Base-by-base conservation (phyloP, 2,888 invertebrate genomes). In the Drosophila nr. fundita region DNA sequence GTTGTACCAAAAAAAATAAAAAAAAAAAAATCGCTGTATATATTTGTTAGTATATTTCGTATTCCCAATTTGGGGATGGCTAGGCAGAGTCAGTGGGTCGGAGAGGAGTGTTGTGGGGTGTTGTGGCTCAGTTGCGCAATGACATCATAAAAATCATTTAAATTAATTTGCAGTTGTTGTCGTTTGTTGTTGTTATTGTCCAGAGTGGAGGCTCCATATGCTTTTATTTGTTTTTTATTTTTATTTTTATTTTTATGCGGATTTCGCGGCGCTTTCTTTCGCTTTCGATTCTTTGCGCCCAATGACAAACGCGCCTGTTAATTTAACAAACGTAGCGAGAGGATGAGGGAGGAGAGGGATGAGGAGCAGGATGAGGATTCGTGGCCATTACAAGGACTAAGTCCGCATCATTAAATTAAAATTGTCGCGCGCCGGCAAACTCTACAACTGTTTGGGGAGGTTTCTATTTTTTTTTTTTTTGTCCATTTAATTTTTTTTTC, bases 381-480 rank as follows among this genome's bases (percentile, higher is more conserved):
- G 58, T 69, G 83, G 80, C 90, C 90, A 84, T 89, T 89, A 90
- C 90, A 87, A 83, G 89, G 88, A 88, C 90, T 83, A 89, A 90
- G 89, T 90, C 91, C 89, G 89, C 80, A 75, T 87, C 90, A 90
- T 90, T 90, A 90, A 89, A 83, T 86, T 83, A 86, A 89, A 88
- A 87, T 90, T 82, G 88, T 90, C 77, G 90, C 88, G 70, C 76
- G 63, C 66, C 54, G 58, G n/a, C 27, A 67, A 74, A 64, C 58
- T 73, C 52, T 50, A 45, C 70, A 69, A 69, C 55, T 72, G 64
- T 72, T 70, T 59, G 64, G 73, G 73, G 80, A 71, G 66, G 40
- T 74, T 81, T 73, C 55, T 65, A 57, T 55, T 8, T 27, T 54
- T 54, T 24, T 27, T n/a, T 48, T 27, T 8, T 54, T 10, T 30